Evolutionary conservation across 2,113 vertebrate species (phyloP), one percentile per base, ranked within the genome.

Genomic region (Piliocolobus tephrosceles): DNA sequence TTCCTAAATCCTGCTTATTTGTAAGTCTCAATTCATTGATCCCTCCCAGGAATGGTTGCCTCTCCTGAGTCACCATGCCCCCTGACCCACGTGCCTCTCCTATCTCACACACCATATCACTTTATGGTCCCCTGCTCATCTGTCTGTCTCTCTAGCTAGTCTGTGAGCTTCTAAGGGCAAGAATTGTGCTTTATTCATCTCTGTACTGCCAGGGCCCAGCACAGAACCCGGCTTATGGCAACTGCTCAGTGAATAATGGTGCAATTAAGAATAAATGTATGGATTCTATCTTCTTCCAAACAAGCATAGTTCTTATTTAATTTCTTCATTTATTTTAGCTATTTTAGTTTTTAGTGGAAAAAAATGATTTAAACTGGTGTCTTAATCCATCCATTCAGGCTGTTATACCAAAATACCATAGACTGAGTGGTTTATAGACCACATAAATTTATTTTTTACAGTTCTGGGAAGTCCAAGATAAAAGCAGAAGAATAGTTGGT

Each of bases 1-100:
- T 79, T 94, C 70, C 58, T 58, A 78, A 70, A 81, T 83, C 68
- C 80, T 52, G 35, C 45, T 89, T 45, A 16, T 38, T 45, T 70
- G 35, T 25, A 55, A 35, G 3, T n/a, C 70, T 68, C 16, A 43
- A 32, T 38, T 35, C 43, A 8, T 23, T n/a, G 50, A 13, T 70
- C 13, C 40, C n/a, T 61, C 40, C 50, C 73, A 30, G 23, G 38
- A 58, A 50, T 1, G 27, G 7, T 20, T 6, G 10, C 76, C 58
- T 85, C 45, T 50, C 5, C 38, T 84, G 35, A 32, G 25, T 32
- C 8, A 27, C 45, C 11, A 1, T 0, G 32, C 10, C 0, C 1
- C 43, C 57, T 61, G 27, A 64, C 0, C 9, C 40, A 17, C 0
- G 0, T 38, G 20, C 45, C 61, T 85, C 61, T 92, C 57, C 35